Conservation (phyloP, 2,888 invertebrate species). For the Leptopterna dolabrata region DNA sequence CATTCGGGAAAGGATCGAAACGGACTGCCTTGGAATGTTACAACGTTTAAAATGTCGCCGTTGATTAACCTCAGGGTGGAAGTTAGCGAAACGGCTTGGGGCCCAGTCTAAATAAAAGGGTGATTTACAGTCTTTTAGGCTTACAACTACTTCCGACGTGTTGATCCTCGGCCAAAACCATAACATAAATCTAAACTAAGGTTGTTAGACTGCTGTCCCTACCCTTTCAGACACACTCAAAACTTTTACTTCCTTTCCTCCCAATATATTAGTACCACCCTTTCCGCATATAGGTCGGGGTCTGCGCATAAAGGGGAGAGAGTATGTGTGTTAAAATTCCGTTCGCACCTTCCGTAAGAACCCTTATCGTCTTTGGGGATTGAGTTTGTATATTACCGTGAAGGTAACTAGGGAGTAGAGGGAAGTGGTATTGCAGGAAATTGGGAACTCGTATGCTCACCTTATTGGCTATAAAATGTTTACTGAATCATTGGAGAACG, state of each 20-base stretch:
- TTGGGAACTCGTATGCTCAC: neutral
- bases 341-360: neutral
- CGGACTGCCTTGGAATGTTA: no score
- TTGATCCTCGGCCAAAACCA: constrained; percentile 55
- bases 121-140: constrained; percentile 52
- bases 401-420: neutral
- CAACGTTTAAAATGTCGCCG: constrained; percentile 19
- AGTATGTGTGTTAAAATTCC: constrained; percentile 2
- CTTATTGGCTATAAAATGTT: neutral
- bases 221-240: constrained; percentile 35
- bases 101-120: constrained; percentile 42
- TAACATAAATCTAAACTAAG: constrained; percentile 56
- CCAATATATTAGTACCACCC: constrained; percentile 23
- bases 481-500: neutral
- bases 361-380: neutral
- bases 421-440: neutral
- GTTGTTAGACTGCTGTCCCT: constrained; percentile 34
- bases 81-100: neutral
- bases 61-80: constrained; percentile 24
- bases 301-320: neutral
- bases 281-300: neutral
- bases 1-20: no score
- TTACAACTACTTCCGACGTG: constrained; percentile 54
- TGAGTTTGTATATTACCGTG: neutral
- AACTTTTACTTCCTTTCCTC: constrained; percentile 13